Evolutionary conservation across 1,140 invertebrate genomes (phyloP).

Genomic region (Solenopsis fugax): DNA sequence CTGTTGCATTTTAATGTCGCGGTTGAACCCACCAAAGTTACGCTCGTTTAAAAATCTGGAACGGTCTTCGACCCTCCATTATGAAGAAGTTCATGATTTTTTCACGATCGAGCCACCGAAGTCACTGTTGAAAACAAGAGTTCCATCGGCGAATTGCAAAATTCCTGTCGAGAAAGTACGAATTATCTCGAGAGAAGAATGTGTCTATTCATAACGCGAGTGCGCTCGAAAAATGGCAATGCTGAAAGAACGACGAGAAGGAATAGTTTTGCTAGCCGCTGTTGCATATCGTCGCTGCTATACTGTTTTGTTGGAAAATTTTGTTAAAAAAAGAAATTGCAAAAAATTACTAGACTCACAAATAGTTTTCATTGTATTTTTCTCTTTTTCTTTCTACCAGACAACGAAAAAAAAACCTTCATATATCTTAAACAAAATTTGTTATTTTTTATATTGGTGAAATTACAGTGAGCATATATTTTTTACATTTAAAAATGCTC

Average conservation of each 20-base stretch:
- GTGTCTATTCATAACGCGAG: neutral
- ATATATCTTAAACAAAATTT: neutral
- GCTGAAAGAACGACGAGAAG: constrained; percentile 40
- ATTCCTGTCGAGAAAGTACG: constrained; percentile 22
- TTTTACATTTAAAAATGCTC: neutral
- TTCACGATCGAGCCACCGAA: neutral
- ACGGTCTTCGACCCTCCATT: constrained; percentile 18
- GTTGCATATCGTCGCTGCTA: constrained; percentile 60
- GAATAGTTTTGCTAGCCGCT: constrained; percentile 50
- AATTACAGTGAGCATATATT: neutral
- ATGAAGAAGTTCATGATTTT: constrained; percentile 32
- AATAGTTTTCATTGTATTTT: constrained; percentile 9
- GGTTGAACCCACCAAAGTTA: constrained; percentile 19
- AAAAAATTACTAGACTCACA: neutral
- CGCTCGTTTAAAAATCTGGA: constrained; percentile 44
- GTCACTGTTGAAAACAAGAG: neutral
- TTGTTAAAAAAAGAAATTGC: constrained; percentile 15
- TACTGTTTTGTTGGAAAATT: constrained; percentile 11
- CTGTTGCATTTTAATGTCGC: constrained; percentile 68
- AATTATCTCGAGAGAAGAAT: constrained; percentile 23
- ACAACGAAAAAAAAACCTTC: neutral
- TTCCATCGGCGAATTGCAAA: neutral
- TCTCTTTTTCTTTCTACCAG: neutral
- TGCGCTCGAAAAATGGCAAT: constrained; percentile 36
- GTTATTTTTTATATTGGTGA: neutral